Evolutionary conservation across 2,113 vertebrate genomes (phyloP).

Genomic region (Nannospalax galili): DNA sequence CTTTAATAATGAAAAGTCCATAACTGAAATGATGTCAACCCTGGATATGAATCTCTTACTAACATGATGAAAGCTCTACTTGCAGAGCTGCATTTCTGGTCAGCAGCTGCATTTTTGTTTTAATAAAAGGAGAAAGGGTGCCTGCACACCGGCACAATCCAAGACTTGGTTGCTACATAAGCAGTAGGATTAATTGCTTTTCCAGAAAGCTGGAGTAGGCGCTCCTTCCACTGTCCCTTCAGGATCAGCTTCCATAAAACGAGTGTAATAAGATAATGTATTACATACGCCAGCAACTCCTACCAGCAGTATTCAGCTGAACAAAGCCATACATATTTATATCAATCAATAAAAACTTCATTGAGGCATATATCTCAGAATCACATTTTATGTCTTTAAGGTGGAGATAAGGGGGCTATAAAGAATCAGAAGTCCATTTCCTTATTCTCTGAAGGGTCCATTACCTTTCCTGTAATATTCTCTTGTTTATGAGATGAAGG

Average conservation of each 20-base stretch:
- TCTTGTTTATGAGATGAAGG: conserved; percentile 53
- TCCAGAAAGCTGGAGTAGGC: conserved; percentile 78
- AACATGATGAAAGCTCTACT: conserved; percentile 76
- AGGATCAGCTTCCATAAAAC: conserved; percentile 79
- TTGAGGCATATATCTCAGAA: conserved; percentile 61
- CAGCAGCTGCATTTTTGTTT: conserved; percentile 81
- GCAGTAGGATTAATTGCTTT: conserved; percentile 81
- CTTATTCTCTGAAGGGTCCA: conserved; percentile 29
- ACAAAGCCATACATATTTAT: conserved; percentile 74
- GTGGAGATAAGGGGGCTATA: conserved; percentile 63
- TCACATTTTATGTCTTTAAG: conserved; percentile 57
- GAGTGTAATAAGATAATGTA: conserved; percentile 83
- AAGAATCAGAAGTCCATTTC: conserved; percentile 49
- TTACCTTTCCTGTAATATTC: not conserved
- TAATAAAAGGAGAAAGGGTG: conserved; percentile 78
- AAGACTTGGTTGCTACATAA: conserved; percentile 68
- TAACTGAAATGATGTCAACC: conserved; percentile 80
- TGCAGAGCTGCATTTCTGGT: conserved; percentile 71
- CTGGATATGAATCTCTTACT: conserved; percentile 78
- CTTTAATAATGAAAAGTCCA: conserved; percentile 77
- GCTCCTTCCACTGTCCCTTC: conserved; percentile 80
- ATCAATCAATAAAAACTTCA: conserved; percentile 79
- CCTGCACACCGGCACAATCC: conserved; percentile 62
- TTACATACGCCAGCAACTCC: conserved; percentile 76
- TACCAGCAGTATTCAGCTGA: conserved; percentile 64